Evolutionary conservation across 92 coral and sea anemone genomes (phyloP).

Genomic region (Heteractis magnifica): DNA sequence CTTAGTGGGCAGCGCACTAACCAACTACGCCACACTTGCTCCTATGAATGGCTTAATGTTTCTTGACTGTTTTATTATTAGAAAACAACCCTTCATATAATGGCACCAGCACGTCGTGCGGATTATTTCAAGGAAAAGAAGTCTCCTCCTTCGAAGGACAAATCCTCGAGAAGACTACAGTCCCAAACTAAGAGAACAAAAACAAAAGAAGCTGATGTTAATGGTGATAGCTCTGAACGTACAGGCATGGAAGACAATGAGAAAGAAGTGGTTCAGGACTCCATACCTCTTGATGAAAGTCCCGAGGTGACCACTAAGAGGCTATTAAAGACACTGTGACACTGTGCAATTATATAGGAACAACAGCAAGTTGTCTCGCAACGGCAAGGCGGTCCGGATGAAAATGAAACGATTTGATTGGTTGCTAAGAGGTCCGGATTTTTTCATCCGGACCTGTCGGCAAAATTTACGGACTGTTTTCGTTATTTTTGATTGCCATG

Average conservation of each 20-base stretch:
- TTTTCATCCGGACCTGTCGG: too few relatives aligned
- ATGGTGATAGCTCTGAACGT: background rate
- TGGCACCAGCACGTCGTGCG: conserved; percentile 5
- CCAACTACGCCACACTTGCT: too few relatives aligned
- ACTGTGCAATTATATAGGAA: too few relatives aligned
- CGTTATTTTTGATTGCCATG: too few relatives aligned
- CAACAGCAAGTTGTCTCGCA: too few relatives aligned
- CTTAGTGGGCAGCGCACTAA: too few relatives aligned
- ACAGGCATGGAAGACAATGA: conserved; percentile 9
- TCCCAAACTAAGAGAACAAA: background rate
- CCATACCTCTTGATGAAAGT: conserved; percentile 35
- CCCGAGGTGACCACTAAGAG: conserved; percentile 12
- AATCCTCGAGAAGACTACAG: background rate
- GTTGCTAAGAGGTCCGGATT: too few relatives aligned
- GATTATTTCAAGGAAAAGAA: background rate
- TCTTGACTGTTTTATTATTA: background rate
- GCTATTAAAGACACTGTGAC: background rate
- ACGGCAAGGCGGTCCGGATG: too few relatives aligned
- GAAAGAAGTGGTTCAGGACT: conserved; percentile 34
- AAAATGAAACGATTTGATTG: too few relatives aligned
- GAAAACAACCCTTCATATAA: background rate
- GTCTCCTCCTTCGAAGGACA: background rate
- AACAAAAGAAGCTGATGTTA: background rate
- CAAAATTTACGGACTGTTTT: too few relatives aligned
- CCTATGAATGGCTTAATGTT: background rate